Percentiles rank a stretch among this genome's conserved stretches.
Conservation (phyloP, 2,113 vertebrate species). For the Eudorcas thomsonii region DNA sequence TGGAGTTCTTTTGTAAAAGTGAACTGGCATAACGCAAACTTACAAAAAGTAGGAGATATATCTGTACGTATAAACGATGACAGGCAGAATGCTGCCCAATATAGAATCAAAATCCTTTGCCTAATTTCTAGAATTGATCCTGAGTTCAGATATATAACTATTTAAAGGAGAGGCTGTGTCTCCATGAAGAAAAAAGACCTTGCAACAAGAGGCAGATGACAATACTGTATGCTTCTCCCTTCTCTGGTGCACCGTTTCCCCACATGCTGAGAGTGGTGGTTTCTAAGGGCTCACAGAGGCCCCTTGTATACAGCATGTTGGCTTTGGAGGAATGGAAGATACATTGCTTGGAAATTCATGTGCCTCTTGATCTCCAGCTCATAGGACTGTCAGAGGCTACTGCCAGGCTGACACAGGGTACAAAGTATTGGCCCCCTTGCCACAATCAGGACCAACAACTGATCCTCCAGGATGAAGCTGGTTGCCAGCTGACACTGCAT, state of each 20-base stretch:
- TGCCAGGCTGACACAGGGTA: neutral
- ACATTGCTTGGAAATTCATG: neutral
- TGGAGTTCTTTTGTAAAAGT: neutral
- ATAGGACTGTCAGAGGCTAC: neutral
- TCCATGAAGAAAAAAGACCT: neutral
- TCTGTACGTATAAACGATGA: neutral
- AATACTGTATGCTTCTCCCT: neutral
- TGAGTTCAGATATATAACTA: neutral
- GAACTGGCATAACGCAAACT: neutral
- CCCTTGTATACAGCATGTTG: neutral
- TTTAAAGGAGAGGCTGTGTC: neutral
- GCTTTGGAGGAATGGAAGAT: neutral
- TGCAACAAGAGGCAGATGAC: neutral
- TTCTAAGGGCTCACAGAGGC: neutral
- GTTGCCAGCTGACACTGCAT: neutral
- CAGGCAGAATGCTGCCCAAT: neutral
- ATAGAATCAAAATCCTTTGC: neutral
- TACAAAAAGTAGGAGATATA: neutral
- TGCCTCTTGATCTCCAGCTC: fast-evolving
- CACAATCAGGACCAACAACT: neutral
- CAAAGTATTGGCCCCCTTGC: fast-evolving
- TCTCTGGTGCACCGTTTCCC: neutral
- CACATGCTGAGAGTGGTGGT: neutral
- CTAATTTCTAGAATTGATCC: neutral
- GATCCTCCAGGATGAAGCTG: neutral